Conservation (phyloP, 1,140 invertebrate species). For the Heterodera carotae region DNA sequence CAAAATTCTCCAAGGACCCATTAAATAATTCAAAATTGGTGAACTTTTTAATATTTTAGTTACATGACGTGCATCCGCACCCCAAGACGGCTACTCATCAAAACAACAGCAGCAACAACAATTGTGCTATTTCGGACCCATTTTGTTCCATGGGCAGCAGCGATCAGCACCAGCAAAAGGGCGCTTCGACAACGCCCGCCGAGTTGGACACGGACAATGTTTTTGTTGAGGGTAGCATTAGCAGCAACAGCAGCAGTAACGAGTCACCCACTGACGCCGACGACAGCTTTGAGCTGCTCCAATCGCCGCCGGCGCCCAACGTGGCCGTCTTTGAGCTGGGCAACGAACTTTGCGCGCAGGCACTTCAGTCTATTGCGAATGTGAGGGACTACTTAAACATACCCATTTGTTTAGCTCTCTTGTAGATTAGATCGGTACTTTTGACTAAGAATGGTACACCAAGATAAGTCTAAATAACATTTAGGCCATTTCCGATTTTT, state of each 20-base stretch:
- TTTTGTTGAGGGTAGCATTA: neutral
- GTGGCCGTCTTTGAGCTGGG: neutral
- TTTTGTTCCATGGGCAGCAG: neutral
- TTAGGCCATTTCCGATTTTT: neutral
- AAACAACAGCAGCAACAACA: slow-evolving; percentile 18
- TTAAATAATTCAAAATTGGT: too few relatives aligned
- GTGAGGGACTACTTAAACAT: too few relatives aligned
- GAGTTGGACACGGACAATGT: slow-evolving; percentile 4
- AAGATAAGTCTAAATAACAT: too few relatives aligned
- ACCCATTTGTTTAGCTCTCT: too few relatives aligned
- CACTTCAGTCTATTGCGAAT: slow-evolving; percentile 23
- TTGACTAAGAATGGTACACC: too few relatives aligned
- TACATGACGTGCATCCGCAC: neutral
- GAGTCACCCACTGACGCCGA: slow-evolving; percentile 12
- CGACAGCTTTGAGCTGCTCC: slow-evolving; percentile 24
- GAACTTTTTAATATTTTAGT: slow-evolving; percentile 15
- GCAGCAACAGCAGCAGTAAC: neutral
- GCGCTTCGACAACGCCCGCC: neutral
- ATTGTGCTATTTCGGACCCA: neutral
- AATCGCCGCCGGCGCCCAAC: neutral
- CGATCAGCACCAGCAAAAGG: neutral
- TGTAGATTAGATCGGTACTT: too few relatives aligned
- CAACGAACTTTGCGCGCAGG: slow-evolving; percentile 16
- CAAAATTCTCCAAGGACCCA: too few relatives aligned
- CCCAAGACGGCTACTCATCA: neutral